Base-by-base conservation (phyloP, 2,797 vertebrate genomes). In the Sebastes oblongus region DNA sequence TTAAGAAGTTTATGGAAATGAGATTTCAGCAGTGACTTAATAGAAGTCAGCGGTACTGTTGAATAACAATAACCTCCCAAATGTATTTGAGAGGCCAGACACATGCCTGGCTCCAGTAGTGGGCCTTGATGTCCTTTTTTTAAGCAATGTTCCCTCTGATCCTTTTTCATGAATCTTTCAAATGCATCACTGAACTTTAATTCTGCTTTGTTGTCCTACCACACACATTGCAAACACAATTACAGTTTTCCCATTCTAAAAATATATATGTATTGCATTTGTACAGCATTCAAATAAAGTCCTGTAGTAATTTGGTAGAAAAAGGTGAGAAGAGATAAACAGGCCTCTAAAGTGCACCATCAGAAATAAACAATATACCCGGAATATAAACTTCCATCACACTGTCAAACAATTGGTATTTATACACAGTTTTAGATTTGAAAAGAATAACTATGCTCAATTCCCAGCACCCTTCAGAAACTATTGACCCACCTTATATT, bases 101-200 rank as follows among this genome's bases (percentile, higher is more conserved):
- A n/a, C 52, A 58, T 16, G 36, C 59, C 72, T 29, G 80, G 42
- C 61, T 64, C 13, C n/a, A 29, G 8, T 32, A 69, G 72, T 77
- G 12, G 54, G 29, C 62, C 54, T 72, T 67, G n/a, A 73, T 66
- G 72, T 75, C 58, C 68, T 24, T 32, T 72, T 81, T 65, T 64
- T 78, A 66, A 13, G 25, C 24, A 14, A 3, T 50, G 42, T 72
- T 81, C 13, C 61, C 29, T 82, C 66, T 86, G 72, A 88, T 87
- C 81, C 86, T 84, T 80, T 80, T 68, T 75, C 68, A 64, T 80
- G 60, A 80, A 78, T 84, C 59, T 80, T 86, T 84, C 60, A 88
- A 86, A 73, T n/a, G 13, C 36, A 59, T 59, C 52, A 62, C 56
- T 84, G 34, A 72, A 84, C 78, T 85, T 79, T 46, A 60, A 75